Conservation (phyloP, 2,888 invertebrate species). For the Platycheirus albimanus region DNA sequence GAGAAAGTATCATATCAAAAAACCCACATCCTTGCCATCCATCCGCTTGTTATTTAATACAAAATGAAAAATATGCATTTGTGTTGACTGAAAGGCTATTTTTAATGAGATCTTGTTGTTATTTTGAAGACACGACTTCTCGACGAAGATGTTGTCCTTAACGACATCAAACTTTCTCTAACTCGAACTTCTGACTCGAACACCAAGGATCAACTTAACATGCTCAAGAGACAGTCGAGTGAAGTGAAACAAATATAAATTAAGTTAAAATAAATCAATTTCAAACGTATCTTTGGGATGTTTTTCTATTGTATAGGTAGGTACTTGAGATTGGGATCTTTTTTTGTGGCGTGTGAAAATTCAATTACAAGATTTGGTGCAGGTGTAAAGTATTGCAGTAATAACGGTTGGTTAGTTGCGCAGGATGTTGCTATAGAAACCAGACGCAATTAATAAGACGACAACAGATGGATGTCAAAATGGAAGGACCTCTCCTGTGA, state of each 20-base stretch:
- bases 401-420: constrained; percentile 24
- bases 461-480: constrained; percentile 9
- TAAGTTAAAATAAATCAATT: constrained; percentile 59
- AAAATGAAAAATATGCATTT: constrained; percentile 58
- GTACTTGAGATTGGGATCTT: constrained; percentile 9
- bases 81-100: constrained; percentile 40
- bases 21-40: constrained; percentile 8
- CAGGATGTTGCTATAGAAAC: constrained; percentile 32
- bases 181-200: background rate
- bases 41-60: constrained; percentile 32
- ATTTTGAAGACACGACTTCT: background rate
- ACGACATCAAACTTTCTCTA: constrained; percentile 2
- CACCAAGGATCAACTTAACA: constrained; percentile 7
- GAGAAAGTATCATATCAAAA: constrained; percentile 34
- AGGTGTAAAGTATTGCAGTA: constrained; percentile 65
- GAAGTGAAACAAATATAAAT: constrained; percentile 13
- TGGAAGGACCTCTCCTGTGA: constrained; percentile 6
- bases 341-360: constrained; percentile 40
- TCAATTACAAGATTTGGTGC: constrained; percentile 56
- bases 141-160: constrained; percentile 1
- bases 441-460: constrained; percentile 33
- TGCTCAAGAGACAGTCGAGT: background rate
- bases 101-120: constrained; percentile 28
- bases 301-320: background rate
- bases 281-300: constrained; percentile 42